A percentile compares a stretch with the other conserved stretches of the same genome.
These are phyloP conservation scores for Psittacula cyanocephala DNA, from an alignment of 2,113 vertebrate genomes.

Conservation along the genomic window DNA sequence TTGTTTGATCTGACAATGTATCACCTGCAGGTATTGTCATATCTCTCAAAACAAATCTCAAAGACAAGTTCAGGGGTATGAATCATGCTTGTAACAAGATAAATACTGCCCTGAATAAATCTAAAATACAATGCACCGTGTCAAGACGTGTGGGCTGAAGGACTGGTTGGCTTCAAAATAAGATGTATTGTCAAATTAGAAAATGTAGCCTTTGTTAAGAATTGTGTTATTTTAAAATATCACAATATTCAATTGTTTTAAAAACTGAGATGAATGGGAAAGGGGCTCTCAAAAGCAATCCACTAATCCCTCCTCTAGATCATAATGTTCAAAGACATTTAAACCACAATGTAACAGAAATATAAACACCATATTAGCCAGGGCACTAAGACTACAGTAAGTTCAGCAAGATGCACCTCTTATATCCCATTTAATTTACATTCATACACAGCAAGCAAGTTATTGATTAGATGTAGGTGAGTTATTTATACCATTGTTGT, in stretches of 20 bases:
- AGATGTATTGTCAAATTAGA: not conserved
- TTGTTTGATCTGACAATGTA: not conserved
- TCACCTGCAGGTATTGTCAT: not conserved
- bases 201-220: not conserved
- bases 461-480: not conserved
- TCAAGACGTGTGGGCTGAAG: not conserved
- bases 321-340: not conserved
- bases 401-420: not conserved
- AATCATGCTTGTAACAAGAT: not conserved
- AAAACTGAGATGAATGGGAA: not conserved
- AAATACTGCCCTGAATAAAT: not conserved
- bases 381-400: not conserved
- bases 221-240: not conserved
- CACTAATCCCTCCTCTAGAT: not conserved
- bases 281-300: not conserved
- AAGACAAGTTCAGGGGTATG: not conserved
- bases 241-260: not conserved
- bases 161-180: not conserved
- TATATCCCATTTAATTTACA: not conserved
- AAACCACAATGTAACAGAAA: not conserved
- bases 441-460: not conserved
- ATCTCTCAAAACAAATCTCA: not conserved
- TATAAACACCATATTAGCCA: not conserved
- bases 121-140: not conserved
- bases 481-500: not conserved